Conservation (phyloP, 2,113 vertebrate species). For the Leucopsar rothschildi region DNA sequence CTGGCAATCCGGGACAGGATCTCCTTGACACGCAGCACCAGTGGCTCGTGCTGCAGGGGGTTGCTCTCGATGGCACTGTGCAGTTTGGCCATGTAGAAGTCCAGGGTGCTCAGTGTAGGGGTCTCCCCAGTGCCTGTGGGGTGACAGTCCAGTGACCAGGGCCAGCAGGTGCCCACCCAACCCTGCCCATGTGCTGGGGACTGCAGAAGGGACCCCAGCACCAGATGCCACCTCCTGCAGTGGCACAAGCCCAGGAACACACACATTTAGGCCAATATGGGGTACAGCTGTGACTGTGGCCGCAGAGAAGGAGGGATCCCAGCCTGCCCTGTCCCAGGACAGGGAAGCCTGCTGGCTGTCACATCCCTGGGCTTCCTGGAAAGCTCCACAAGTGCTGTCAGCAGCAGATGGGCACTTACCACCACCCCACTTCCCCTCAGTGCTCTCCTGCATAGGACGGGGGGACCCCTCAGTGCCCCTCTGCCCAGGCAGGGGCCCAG, state of each 20-base stretch:
- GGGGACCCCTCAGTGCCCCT: no score
- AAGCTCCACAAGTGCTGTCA: background rate
- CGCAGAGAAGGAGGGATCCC: background rate
- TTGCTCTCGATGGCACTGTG: constrained; percentile 88
- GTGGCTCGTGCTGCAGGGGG: constrained; percentile 85
- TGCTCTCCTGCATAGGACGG: no score
- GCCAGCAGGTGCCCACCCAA: background rate
- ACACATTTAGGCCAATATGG: background rate
- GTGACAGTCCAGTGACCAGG: background rate
- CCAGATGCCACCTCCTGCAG: background rate
- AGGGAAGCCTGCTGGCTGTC: background rate
- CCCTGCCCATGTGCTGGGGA: rapidly evolving
- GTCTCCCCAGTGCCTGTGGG: constrained; percentile 88
- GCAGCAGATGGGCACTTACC: background rate
- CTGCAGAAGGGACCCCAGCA: background rate
- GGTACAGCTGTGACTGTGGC: background rate
- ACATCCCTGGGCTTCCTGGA: rapidly evolving
- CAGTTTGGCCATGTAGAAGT: constrained; percentile 93
- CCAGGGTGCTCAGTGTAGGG: constrained; percentile 87
- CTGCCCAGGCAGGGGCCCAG: background rate
- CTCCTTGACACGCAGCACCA: constrained; percentile 88
- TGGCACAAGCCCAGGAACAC: background rate
- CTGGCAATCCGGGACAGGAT: constrained; percentile 91
- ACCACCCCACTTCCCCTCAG: rapidly evolving
- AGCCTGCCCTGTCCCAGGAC: rapidly evolving